Percentiles rank a stretch among this genome's conserved stretches.
phyloP scores from a whole-genome alignment of 2,113 vertebrate species.

The Boleophthalmus pectinirostris region DNA sequence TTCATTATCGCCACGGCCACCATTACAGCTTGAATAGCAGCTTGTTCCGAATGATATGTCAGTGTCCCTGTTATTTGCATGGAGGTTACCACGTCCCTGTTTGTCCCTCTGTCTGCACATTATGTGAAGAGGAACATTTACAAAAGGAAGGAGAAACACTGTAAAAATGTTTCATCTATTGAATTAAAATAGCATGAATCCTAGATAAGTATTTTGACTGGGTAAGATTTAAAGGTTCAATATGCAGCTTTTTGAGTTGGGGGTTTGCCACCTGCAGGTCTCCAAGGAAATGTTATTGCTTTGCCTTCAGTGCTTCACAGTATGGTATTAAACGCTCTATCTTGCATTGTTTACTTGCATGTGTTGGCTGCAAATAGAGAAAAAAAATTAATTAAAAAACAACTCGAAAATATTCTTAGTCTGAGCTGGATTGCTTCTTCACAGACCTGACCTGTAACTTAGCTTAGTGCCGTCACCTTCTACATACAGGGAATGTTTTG shows the following conservation, averaged over 20 bases:
- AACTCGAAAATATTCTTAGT: not conserved
- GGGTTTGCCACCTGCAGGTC: no score
- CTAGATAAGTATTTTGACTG: not conserved
- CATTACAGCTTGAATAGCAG: constrained; percentile 32
- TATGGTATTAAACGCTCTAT: no score
- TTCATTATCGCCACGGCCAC: constrained; percentile 58
- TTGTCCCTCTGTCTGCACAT: constrained; percentile 6
- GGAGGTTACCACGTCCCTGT: constrained; percentile 19
- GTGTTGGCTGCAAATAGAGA: not conserved
- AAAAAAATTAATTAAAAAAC: no score
- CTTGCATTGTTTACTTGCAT: no score
- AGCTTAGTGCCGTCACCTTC: no score
- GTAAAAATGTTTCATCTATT: not conserved
- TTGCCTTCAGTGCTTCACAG: no score
- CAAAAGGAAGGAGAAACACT: not conserved
- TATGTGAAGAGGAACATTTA: not conserved
- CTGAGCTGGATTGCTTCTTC: no score
- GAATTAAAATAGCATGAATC: not conserved
- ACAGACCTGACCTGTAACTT: no score
- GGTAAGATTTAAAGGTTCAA: no score
- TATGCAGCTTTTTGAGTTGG: no score
- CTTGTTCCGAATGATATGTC: constrained; percentile 52
- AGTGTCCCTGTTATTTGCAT: constrained; percentile 47
- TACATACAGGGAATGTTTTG: no score
- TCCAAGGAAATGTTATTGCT: no score